phyloP scores from a whole-genome alignment of 1,140 invertebrate genomes.

The Lysiphlebus fabarum region DNA sequence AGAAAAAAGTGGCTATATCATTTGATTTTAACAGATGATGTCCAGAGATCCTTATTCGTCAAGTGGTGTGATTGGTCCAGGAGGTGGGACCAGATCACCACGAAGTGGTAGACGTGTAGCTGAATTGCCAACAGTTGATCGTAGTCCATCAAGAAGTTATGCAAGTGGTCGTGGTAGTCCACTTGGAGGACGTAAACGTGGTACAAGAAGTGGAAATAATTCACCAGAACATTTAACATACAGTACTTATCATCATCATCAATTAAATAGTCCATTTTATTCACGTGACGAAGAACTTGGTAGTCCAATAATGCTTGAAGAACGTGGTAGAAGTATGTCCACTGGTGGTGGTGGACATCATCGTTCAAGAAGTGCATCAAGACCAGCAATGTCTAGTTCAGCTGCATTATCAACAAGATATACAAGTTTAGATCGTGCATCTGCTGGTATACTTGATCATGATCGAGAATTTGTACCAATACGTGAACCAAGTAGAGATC shows the following conservation, averaged over 20 bases:
- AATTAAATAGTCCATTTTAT: constrained; percentile 66
- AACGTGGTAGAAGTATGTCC: constrained; percentile 61
- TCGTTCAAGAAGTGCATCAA: constrained; percentile 61
- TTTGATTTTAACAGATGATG: constrained; percentile 46
- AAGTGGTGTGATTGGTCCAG: constrained; percentile 55
- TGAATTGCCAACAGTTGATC: constrained; percentile 79
- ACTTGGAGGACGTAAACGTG: constrained; percentile 57
- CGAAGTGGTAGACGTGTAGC: constrained; percentile 62
- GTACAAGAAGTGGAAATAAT: constrained; percentile 60
- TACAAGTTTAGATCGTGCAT: constrained; percentile 72
- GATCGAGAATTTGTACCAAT: constrained; percentile 82
- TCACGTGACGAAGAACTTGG: constrained; percentile 70
- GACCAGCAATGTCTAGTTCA: constrained; percentile 56
- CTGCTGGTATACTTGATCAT: constrained; percentile 60
- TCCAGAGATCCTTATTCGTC: constrained; percentile 70
- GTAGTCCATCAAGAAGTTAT: constrained; percentile 73
- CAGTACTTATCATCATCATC: constrained; percentile 59
- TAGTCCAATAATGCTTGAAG: constrained; percentile 66
- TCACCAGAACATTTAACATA: constrained; percentile 59
- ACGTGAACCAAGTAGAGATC: constrained; percentile 62
- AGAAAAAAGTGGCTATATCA: too few species aligned
- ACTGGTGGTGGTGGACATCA: constrained; percentile 61
- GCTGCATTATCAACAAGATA: constrained; percentile 64
- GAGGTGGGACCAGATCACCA: constrained; percentile 61
- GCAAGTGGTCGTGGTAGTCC: constrained; percentile 63